Percentiles rank a stretch among this genome's conserved stretches.
Evolutionary conservation across 2,797 vertebrate species (phyloP).

Genomic region (Melanogrammus aeglefinus): DNA sequence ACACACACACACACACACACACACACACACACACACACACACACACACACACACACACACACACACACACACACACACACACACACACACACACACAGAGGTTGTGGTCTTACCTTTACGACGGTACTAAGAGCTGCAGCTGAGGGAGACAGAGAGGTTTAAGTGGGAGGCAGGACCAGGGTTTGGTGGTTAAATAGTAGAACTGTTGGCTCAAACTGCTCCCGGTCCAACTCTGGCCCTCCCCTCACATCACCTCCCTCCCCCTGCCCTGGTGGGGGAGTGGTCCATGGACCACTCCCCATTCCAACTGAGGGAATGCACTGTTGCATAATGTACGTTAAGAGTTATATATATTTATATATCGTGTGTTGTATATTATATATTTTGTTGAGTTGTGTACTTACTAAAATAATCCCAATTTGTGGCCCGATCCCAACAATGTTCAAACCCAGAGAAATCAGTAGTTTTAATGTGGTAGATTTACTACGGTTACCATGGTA

Average conservation of each 20-base stretch:
- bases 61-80: background rate
- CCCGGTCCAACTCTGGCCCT: background rate
- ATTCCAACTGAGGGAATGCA: no score
- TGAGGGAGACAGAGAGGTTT: conserved; percentile 33
- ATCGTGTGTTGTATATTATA: no score
- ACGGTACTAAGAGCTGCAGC: background rate
- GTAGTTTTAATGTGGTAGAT: no score
- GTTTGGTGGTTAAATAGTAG: conserved; percentile 63
- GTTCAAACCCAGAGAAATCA: no score
- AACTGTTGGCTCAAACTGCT: conserved; percentile 19
- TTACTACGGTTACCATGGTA: no score
- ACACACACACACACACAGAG: background rate
- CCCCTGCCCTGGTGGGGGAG: background rate
- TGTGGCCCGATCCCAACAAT: no score
- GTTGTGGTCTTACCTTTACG: conserved; percentile 44
- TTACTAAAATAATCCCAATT: no score
- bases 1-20: background rate
- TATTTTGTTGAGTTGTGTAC: no score
- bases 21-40: background rate
- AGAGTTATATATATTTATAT: no score
- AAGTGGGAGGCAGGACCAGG: conserved; percentile 45
- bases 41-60: background rate
- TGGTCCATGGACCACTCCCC: background rate
- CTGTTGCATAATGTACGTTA: background rate
- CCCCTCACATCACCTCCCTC: background rate